phyloP scores from a whole-genome alignment of 1,140 invertebrate genomes.

The Drosophila pandora region DNA sequence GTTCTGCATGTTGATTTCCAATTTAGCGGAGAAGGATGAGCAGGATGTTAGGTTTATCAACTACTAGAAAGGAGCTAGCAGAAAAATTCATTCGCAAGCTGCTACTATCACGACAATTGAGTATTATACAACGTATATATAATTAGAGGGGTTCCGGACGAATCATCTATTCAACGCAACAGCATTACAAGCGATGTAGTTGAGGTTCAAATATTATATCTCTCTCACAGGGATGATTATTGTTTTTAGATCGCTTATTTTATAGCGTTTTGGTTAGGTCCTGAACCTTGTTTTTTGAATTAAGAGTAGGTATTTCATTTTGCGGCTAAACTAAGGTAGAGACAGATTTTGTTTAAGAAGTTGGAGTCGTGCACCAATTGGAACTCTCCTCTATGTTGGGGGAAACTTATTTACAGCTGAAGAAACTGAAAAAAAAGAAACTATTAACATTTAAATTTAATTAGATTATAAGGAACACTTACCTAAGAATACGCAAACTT shows the following conservation, averaged over 20 bases:
- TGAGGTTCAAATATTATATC: neutral
- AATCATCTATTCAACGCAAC: conserved; percentile 7
- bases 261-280: conserved; percentile 4
- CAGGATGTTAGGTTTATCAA: conserved; percentile 34
- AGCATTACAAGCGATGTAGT: conserved; percentile 5
- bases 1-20: neutral
- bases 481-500: conserved; percentile 51
- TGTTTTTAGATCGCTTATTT: neutral
- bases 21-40: conserved; percentile 22
- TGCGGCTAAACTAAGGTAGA: conserved; percentile 59
- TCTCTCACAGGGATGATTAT: neutral
- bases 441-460: neutral
- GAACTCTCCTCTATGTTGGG: conserved; percentile 36
- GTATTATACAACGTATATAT: conserved; percentile 72
- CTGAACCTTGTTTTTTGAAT: conserved; percentile 35
- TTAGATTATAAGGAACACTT: neutral
- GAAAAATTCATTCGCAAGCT: conserved; percentile 64
- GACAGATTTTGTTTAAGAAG: conserved; percentile 52
- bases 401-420: conserved; percentile 69
- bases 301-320: conserved; percentile 38
- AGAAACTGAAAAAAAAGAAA: conserved; percentile 42
- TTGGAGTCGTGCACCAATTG: conserved; percentile 56
- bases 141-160: conserved; percentile 48
- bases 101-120: conserved; percentile 81
- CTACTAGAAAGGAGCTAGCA: conserved; percentile 65